Base-by-base conservation (phyloP, 2,113 vertebrate species). In the Mugil cephalus region DNA sequence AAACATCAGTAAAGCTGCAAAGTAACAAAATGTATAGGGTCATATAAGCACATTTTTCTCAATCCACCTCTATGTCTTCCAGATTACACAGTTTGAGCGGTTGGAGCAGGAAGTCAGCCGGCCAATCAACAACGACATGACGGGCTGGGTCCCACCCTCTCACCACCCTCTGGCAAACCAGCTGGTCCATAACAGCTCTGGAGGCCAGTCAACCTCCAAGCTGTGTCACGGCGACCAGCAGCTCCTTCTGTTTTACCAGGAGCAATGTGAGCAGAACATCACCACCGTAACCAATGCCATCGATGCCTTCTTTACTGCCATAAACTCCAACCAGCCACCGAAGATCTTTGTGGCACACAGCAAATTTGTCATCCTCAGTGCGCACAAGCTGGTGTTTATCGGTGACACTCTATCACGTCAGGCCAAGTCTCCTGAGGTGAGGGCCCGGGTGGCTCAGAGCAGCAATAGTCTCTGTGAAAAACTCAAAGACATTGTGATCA, bases 281-380 rank as follows among this genome's bases (percentile, higher is more conserved):
- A 97, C 96, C 77, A 96, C 96, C 0, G 93, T 99, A 59, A 97
- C 95, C 86, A 97, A 98, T 0, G 98, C 97, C 0, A 95, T 98
- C 0, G 98, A 98, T 0, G 96, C 97, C 88, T 99, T 99, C 91
- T 96, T 96, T 87, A 95, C 93, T 0, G 95, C 98, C 0, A 93
- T 99, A 86, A 94, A 93, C 91, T 95, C 94, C 90, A 99, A 98
- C 91, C 98, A 99, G 80, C 97, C 97, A 0, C 98, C 98, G 56
- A 99, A 97, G 92, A 98, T 99, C 87, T 99, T 99, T 0, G 98
- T 99, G 83, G 97, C 98, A 0, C 98, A 99, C 93, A 98, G 97
- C 95, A 99, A 99, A 81, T 98, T 99, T 0, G 96, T 99, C 92
- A 99, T 99, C 87, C 96, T 99, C 75, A 99, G 97, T 0, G 97